A percentile compares a stretch with the other conserved stretches of the same genome.
These are phyloP conservation scores for Heterotis niloticus DNA, from an alignment of 2,113 vertebrate genomes.

Conservation along the genomic window DNA sequence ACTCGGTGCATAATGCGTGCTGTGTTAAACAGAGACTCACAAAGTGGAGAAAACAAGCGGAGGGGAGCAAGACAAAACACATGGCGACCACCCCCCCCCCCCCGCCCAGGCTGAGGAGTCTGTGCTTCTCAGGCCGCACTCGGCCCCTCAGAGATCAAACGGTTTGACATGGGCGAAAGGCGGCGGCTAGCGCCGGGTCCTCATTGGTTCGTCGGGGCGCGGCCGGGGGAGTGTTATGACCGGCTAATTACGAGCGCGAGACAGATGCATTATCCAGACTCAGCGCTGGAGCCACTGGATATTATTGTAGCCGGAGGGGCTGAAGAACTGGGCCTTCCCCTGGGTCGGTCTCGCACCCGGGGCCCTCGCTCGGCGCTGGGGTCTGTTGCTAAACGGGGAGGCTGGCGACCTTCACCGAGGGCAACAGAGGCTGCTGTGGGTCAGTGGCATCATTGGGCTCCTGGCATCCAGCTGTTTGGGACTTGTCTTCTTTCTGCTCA, in stretches of 20 bases:
- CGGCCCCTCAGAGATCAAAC: constrained; percentile 76
- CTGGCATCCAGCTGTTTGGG: background rate
- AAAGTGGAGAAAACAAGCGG: no score
- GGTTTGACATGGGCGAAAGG: constrained; percentile 79
- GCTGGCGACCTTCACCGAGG: background rate
- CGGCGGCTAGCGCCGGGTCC: constrained; percentile 67
- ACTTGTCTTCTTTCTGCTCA: background rate
- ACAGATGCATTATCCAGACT: constrained; percentile 93
- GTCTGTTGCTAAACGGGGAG: constrained; percentile 37
- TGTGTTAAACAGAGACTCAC: no score
- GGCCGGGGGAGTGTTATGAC: constrained; percentile 82
- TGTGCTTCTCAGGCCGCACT: constrained; percentile 47
- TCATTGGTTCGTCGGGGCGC: constrained; percentile 77
- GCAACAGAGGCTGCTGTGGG: background rate
- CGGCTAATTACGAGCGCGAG: constrained; percentile 83
- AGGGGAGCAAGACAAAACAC: background rate
- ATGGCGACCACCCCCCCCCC: background rate
- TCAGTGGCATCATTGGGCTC: constrained; percentile 12
- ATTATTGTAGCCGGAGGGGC: constrained; percentile 82
- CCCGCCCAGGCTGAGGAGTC: background rate
- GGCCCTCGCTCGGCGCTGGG: constrained; percentile 66
- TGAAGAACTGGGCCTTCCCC: constrained; percentile 73
- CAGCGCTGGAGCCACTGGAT: constrained; percentile 84
- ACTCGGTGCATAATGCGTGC: no score
- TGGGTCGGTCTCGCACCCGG: constrained; percentile 47